Base-by-base conservation (phyloP, 2,888 invertebrate species). In the Clostera curtula region DNA sequence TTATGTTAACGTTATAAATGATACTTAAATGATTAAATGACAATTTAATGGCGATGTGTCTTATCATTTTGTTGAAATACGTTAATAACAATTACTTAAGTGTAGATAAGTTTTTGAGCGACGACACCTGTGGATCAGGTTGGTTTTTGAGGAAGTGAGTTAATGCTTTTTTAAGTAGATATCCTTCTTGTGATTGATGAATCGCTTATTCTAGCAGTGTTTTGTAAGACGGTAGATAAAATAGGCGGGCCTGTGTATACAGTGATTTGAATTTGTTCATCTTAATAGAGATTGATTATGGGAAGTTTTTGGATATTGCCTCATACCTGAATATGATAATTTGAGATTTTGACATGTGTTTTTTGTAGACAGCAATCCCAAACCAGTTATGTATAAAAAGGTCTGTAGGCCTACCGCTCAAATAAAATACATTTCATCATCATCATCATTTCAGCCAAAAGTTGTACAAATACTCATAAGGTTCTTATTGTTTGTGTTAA, bases 131-230 rank as follows among this genome's bases (percentile, higher is more conserved):
- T 56, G 51, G 40, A 46, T 43, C 44, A 34, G 39, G 27, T 56
- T 55, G 56, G 56, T 63, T 70, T 66, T 60, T 60, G 55, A 58
- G 58, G 46, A 49, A 54, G 56, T 51, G 32, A 48, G 55, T 60
- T 76, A 76, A 80, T 79, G 67, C 61, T 39, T 57, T 75, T 80
- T 74, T 74, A 80, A 82, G 67, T 80, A 76, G 74, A 67, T 73
- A 72, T 70, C 65, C 64, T 60, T 65, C 64, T 60, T 64, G 69
- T 80, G 80, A 80, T 80, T 80, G 77, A 82, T 82, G 75, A 62
- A 69, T 67, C 58, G 58, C 58, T 56, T 40, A 49, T 58, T 57
- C 50, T 43, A 47, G 48, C 51, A 56, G 57, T 67, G 67, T 69
- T 64, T 68, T 58, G 34, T n/a, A n/a, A n/a, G 36, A 43, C 49